Evolutionary conservation across 2,113 vertebrate species (phyloP).

Genomic region (Sitta europaea): DNA sequence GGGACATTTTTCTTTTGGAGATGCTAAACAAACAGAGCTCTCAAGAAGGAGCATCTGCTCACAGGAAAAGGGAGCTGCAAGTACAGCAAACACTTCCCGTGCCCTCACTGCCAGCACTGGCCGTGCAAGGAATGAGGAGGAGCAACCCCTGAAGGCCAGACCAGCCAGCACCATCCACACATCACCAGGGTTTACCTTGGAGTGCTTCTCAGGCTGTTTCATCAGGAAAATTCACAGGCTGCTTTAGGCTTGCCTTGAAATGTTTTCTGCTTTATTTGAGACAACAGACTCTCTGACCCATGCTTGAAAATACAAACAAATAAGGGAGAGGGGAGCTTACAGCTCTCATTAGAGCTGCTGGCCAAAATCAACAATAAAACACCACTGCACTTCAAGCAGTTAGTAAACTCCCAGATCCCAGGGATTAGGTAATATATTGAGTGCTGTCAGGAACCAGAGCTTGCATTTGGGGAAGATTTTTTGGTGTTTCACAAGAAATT

Average conservation of each 20-base stretch:
- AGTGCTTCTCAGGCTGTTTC: background rate
- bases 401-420: background rate
- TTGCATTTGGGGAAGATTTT: background rate
- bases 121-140: background rate
- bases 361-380: background rate
- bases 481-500: background rate
- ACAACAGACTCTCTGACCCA: background rate
- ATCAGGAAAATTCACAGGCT: background rate
- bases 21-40: background rate
- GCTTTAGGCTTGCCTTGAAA: background rate
- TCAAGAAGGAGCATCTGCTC: background rate
- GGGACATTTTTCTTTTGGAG: background rate
- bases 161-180: fast-evolving
- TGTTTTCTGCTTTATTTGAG: background rate
- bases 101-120: background rate
- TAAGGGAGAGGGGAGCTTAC: background rate
- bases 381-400: background rate
- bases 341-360: background rate
- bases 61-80: background rate
- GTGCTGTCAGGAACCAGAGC: background rate
- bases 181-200: background rate
- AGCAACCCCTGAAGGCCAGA: background rate
- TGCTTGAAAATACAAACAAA: background rate
- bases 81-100: background rate
- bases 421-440: background rate